A percentile compares a stretch with the other conserved stretches of the same genome.
phyloP scores from a whole-genome alignment of 2,888 invertebrate species.

The Hypolimnas misippus region DNA sequence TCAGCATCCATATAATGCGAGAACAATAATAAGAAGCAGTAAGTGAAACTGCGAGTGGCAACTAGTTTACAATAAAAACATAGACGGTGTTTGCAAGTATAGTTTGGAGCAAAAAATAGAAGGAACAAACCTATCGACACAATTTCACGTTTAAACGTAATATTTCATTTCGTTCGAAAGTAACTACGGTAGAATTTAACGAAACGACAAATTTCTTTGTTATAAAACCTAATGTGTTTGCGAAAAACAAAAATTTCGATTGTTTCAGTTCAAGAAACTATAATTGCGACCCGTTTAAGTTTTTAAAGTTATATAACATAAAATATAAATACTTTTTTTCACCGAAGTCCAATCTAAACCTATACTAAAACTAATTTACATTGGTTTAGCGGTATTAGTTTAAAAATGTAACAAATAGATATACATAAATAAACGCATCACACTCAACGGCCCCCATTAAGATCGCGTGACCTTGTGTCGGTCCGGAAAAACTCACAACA shows the following conservation, averaged over 20 bases:
- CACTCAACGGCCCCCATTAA: too few relatives aligned
- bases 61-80: too few relatives aligned
- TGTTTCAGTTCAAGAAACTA: not conserved
- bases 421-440: too few relatives aligned
- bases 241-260: not conserved
- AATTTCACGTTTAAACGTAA: not conserved
- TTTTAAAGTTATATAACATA: not conserved
- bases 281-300: not conserved
- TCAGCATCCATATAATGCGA: not conserved
- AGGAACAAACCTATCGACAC: not conserved
- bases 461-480: too few relatives aligned
- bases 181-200: constrained; percentile 1
- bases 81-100: too few relatives aligned
- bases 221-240: not conserved
- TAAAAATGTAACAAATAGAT: too few relatives aligned
- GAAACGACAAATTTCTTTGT: not conserved
- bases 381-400: too few relatives aligned
- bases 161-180: not conserved
- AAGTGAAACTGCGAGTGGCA: too few relatives aligned
- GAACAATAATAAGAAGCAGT: too few relatives aligned
- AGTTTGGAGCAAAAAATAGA: not conserved
- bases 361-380: too few relatives aligned
- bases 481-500: too few relatives aligned
- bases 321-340: not conserved
- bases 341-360: not conserved